Base-by-base conservation (phyloP, 2,888 invertebrate species). In the Poecilobothrus nobilitatus region DNA sequence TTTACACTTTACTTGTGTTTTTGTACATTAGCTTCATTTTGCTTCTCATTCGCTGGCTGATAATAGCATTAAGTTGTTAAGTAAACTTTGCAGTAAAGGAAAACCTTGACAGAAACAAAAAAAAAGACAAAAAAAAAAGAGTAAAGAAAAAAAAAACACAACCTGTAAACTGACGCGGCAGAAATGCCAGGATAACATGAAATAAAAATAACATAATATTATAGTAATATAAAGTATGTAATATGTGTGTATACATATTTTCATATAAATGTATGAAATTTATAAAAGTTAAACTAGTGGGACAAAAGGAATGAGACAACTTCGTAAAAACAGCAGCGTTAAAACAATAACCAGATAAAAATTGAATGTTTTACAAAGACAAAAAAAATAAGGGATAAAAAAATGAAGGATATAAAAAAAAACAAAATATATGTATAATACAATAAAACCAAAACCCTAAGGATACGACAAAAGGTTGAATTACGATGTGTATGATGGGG, bases 41-140 rank as follows among this genome's bases (percentile, higher is more conserved):
- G 53, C 18, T 53, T 53, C 53, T 53, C 18, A 53, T 53, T 53
- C 53, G n/a, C 7, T 53, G 27, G n/a, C n/a, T 53, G 53, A 53
- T 53, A 53, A 53, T 53, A 53, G 53, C 53, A 53, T 53, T 53
- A 53, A 53, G 53, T 53, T 53, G 53, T 53, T 53, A 53, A 53
- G 53, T 53, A 53, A 53, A 53, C 53, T 53, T 53, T 53, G 53
- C 53, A 53, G 53, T 53, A 53, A 27, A 27, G 53, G 12, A n/a
- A 18, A 53, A 53, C 53, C n/a, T 15, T 53, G 53, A 53, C 53
- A 53, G 1, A 53, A 53, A 53, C 53, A 53, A 3, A 53, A 53
- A 53, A 53, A 18, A 27, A 27, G 5, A 27, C 27, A 27, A 27
- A 27, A 27, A 27, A 4, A 27, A 27, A 27, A 4, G 27, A n/a